These are phyloP conservation scores for Rhea americana DNA, from an alignment of 2,113 vertebrate species.

Conservation along the genomic window DNA sequence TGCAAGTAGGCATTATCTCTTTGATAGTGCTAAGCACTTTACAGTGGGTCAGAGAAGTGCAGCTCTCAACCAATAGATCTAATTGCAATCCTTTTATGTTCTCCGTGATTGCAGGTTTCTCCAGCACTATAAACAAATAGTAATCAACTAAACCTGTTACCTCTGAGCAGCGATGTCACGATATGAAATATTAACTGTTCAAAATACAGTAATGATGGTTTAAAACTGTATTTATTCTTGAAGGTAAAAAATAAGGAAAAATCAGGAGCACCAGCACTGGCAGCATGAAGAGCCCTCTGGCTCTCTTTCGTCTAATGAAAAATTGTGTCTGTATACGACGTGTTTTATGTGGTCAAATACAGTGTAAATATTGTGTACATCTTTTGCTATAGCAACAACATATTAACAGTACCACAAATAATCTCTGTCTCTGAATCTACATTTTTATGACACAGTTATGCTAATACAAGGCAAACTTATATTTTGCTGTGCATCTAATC, in stretches of 20 bases:
- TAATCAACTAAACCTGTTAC: constrained; percentile 90
- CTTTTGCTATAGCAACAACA: constrained; percentile 75
- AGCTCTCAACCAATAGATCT: constrained; percentile 90
- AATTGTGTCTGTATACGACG: constrained; percentile 71
- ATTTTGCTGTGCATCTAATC: constrained; percentile 68
- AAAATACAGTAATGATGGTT: constrained; percentile 83
- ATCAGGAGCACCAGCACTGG: constrained; percentile 59
- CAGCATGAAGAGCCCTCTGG: constrained; percentile 73
- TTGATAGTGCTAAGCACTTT: constrained; percentile 88
- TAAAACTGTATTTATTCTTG: constrained; percentile 80
- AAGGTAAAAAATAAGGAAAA: constrained; percentile 77
- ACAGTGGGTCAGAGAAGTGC: constrained; percentile 86
- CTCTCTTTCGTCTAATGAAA: constrained; percentile 78
- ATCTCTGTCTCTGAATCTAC: constrained; percentile 73
- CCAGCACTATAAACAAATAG: constrained; percentile 87
- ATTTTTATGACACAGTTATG: constrained; percentile 76
- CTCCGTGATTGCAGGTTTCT: constrained; percentile 92
- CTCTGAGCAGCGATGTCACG: constrained; percentile 81
- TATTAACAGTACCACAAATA: constrained; percentile 76
- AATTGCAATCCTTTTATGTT: constrained; percentile 91
- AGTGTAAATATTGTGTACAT: constrained; percentile 80
- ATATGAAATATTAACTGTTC: constrained; percentile 86
- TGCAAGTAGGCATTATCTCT: constrained; percentile 83
- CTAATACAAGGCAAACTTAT: constrained; percentile 73
- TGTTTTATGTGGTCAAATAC: constrained; percentile 82